These are phyloP conservation scores for Lysiphlebus fabarum DNA, from an alignment of 1,140 invertebrate species.

Conservation along the genomic window DNA sequence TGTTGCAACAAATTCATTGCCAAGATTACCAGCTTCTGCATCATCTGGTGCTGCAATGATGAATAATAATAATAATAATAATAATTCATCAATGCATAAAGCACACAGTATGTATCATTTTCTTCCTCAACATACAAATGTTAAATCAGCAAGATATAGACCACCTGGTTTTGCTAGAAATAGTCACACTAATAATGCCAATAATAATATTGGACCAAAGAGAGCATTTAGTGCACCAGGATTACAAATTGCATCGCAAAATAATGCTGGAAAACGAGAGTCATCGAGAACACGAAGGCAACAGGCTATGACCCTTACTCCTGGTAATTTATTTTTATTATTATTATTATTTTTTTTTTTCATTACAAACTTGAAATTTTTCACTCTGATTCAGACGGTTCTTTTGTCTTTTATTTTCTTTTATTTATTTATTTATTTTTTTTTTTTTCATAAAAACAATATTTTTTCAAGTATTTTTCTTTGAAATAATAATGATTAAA, in stretches of 20 bases:
- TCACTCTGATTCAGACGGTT: too few relatives aligned
- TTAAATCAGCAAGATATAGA: conserved; percentile 81
- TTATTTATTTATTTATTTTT: too few relatives aligned
- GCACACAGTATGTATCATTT: conserved; percentile 67
- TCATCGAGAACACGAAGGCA: conserved; percentile 41
- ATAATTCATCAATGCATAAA: conserved; percentile 62
- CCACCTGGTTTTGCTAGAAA: conserved; percentile 70
- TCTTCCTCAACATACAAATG: conserved; percentile 59
- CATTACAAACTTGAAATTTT: too few relatives aligned
- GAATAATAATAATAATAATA: conserved; percentile 46
- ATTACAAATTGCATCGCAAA: conserved; percentile 58
- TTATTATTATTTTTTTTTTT: background rate
- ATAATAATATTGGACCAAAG: conserved; percentile 55
- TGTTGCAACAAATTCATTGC: conserved; percentile 71
- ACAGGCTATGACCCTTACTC: conserved; percentile 52
- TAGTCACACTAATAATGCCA: conserved; percentile 38
- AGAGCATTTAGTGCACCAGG: conserved; percentile 70
- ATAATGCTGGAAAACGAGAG: conserved; percentile 38
- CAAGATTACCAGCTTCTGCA: conserved; percentile 67
- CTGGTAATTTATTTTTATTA: conserved; percentile 49
- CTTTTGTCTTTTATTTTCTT: too few relatives aligned
- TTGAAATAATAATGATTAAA: too few relatives aligned
- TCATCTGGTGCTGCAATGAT: conserved; percentile 39
- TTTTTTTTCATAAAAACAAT: too few relatives aligned
- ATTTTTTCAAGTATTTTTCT: too few relatives aligned